Evolutionary conservation across 2,113 vertebrate species (phyloP).

Genomic region (Cynopterus brachyotis): DNA sequence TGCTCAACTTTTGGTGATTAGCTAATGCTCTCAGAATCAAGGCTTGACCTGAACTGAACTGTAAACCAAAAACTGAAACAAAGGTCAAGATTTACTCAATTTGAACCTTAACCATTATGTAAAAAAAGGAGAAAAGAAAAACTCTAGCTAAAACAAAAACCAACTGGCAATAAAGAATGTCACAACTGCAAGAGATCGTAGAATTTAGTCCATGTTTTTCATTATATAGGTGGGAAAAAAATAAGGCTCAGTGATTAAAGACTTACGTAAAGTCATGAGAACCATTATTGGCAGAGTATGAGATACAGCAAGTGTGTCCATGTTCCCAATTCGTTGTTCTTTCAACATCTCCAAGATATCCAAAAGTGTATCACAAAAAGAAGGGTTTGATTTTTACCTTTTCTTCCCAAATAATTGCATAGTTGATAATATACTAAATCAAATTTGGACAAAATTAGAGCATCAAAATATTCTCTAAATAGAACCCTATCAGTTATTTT

Average conservation of each 20-base stretch:
- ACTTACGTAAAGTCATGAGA: background rate
- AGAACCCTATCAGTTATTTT: background rate
- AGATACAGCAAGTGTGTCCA: background rate
- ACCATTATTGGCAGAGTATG: background rate
- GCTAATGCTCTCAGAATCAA: background rate
- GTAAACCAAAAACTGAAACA: conserved; percentile 5
- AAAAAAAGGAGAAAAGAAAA: background rate
- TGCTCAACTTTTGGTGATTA: background rate
- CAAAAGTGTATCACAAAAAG: background rate
- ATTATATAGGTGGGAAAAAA: background rate
- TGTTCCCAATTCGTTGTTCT: background rate
- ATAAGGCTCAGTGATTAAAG: background rate
- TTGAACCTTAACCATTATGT: background rate
- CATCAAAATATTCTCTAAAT: background rate
- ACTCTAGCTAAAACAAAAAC: background rate
- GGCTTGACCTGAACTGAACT: background rate
- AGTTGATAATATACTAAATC: background rate
- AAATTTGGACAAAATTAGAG: background rate
- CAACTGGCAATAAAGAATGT: background rate
- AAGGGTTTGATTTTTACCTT: background rate
- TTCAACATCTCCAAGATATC: background rate
- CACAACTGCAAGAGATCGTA: background rate
- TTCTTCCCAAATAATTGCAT: background rate
- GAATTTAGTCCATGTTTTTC: background rate
- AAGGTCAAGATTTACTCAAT: background rate